Base-by-base conservation (phyloP, 2,113 vertebrate species). In the Forbesichthys agassizii region DNA sequence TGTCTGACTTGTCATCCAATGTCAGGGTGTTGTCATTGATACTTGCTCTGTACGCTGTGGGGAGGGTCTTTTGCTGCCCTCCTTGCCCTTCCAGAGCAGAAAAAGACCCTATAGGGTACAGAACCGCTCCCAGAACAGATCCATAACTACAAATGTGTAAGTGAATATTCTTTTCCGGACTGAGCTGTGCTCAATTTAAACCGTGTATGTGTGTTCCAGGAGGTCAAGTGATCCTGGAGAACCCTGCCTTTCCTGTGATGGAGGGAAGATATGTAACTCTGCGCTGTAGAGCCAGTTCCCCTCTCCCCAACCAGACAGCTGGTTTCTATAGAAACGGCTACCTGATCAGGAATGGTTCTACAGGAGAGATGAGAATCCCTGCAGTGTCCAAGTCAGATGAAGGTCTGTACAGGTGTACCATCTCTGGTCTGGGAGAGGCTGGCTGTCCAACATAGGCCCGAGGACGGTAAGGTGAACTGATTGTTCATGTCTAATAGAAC, bases 341-440 rank as follows among this genome's bases (percentile, higher is more conserved):
- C 5, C 0, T 3, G 1, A 0, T 87, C 49, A 3, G 36, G 14
- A 79, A 1, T 0, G 11, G 16, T 18, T 4, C 54, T 0, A 0
- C 36, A 20, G 63, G 49, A 6, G 46, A 70, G 73, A 77, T 82
- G 80, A 86, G 33, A 71, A 61, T 87, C 64, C 27, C 1, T 4
- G 0, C 3, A 1, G 11, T 81, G 7, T 79, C 80, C 48, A 62
- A 14, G 61, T 68, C 64, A 20, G 9, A 85, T 48, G 73, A 79
- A 54, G 86, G 86, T 3, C 62, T 78, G 48, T 90, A 88, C 77
- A 64, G 11, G 20, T 90, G 88, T 68, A 78, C 53, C 69, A n/a
- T 73, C 66, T 11, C 78, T 0, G 71, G 66, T 27, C 52, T 51
- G 0, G 73, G 10, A 49, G 69, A 75, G 83, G 86, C 4, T 90